Evolutionary conservation across 2,888 invertebrate species (phyloP), one percentile per base, ranked within the genome.

Genomic region (Pseudeuparius sepicola): DNA sequence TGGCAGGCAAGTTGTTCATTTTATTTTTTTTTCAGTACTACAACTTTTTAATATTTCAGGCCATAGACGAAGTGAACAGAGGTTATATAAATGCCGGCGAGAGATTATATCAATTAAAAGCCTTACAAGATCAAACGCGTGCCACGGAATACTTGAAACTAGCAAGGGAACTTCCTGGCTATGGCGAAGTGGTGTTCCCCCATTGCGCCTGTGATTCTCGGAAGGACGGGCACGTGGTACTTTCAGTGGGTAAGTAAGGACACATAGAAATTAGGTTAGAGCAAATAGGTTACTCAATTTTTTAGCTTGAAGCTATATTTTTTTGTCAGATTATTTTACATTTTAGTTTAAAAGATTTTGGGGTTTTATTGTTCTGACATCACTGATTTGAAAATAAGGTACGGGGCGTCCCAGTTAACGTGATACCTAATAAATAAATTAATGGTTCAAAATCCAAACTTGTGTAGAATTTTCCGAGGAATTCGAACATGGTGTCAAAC

Each of bases 21-120:
- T 33, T 36, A 5, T 13, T 35, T 20, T 20, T 20, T 20, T 20
- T 6, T 20, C 20, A 20, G 20, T n/a, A 6, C 20, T 20, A 6
- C n/a, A 6, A 7, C 4, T 35, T 7, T 35, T 10, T 32, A 4
- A n/a, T 20, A 65, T 49, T 44, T 2, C 52, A 76, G 78, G 87
- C 93, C 1, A 84, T 94, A 7, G 93, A 94, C 56, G 93, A 93
- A 61, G 92, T 94, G 39, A 93, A 93, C 65, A 77, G 90, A 50
- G 92, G 93, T 39, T 85, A 87, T 57, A 84, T 94, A 50, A 75
- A 75, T 42, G 86, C 94, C 9, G 88, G 86, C 33, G 87, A 92
- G 48, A 78, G 92, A 27, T 72, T 96, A 12, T 97, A 96, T 65
- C 94, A 97, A 63, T 69, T 98, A 42, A 97, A 96, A 67, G 92